A percentile compares a stretch with the other conserved stretches of the same genome.
phyloP scores from a whole-genome alignment of 35 echinoderm and acorn worm genomes.

The Stichopus chloronotus region DNA sequence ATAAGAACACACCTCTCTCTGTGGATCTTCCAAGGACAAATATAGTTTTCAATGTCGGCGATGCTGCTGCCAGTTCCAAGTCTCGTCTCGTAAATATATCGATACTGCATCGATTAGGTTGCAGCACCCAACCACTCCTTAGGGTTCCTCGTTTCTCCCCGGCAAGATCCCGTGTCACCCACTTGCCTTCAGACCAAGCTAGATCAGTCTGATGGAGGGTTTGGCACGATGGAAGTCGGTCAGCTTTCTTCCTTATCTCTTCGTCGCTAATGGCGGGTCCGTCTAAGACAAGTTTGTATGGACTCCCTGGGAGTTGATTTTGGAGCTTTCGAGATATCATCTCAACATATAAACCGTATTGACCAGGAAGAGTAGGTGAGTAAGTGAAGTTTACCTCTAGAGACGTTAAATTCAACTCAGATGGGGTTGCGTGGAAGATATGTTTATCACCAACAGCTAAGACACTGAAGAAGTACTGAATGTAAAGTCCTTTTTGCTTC shows the following conservation, averaged over 20 bases:
- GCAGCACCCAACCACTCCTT: constrained; percentile 30
- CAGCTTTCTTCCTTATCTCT: not conserved
- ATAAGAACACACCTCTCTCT: constrained; percentile 30
- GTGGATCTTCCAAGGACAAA: constrained; percentile 25
- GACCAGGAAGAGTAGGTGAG: constrained; percentile 10
- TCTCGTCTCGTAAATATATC: constrained; percentile 16
- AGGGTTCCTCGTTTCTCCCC: not conserved
- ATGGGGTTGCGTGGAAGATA: not conserved
- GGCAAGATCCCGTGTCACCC: constrained; percentile 13
- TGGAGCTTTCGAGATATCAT: not conserved
- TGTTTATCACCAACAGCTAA: constrained; percentile 24
- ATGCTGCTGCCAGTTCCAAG: not conserved
- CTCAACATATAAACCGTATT: constrained; percentile 38
- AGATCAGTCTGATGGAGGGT: not conserved
- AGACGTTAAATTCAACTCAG: not conserved
- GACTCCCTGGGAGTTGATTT: constrained; percentile 13
- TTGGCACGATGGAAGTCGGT: constrained; percentile 6
- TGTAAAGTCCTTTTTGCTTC: not conserved
- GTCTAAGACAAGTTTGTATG: constrained; percentile 5
- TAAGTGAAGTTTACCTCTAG: constrained; percentile 1
- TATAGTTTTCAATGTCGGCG: not conserved
- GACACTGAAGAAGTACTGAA: constrained; percentile 10
- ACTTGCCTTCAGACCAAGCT: not conserved
- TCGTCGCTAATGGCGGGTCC: not conserved
- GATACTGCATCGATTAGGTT: constrained; percentile 25